Evolutionary conservation across 2,888 invertebrate genomes (phyloP).

Genomic region (Chaitophorus viminalis): DNA sequence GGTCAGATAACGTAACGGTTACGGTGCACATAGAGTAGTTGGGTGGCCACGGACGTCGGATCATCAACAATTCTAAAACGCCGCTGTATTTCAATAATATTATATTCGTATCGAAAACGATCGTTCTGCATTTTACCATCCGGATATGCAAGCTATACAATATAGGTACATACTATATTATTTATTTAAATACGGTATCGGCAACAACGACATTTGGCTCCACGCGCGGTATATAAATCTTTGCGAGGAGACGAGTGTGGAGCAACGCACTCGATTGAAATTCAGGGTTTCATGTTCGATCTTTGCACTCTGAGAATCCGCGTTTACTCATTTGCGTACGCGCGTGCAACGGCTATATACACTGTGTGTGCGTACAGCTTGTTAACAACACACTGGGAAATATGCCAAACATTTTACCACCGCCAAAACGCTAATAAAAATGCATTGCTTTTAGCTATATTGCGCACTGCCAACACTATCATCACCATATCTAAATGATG

Average conservation of each 20-base stretch:
- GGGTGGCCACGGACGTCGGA: too few species aligned
- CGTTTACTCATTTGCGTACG: too few species aligned
- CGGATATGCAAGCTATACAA: too few species aligned
- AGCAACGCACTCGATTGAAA: neutral
- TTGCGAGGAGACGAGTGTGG: too few species aligned
- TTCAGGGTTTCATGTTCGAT: conserved; percentile 26
- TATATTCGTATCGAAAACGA: too few species aligned
- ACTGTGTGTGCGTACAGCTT: neutral
- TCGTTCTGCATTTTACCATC: too few species aligned
- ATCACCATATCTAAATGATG: neutral
- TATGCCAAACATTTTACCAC: neutral
- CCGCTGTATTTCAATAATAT: too few species aligned
- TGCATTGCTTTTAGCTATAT: neutral
- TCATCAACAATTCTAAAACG: too few species aligned
- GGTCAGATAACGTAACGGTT: too few species aligned
- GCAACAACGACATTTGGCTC: neutral
- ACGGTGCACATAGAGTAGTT: too few species aligned
- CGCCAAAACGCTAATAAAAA: conserved; percentile 27
- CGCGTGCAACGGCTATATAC: too few species aligned
- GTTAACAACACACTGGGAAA: conserved; percentile 23
- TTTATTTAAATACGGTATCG: neutral
- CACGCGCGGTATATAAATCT: neutral
- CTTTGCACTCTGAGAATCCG: neutral
- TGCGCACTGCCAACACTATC: neutral
- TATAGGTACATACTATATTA: too few species aligned